Percentiles rank a stretch among this genome's conserved stretches.
phyloP scores from a whole-genome alignment of 2,888 invertebrate species.

The Andrena camellia region DNA sequence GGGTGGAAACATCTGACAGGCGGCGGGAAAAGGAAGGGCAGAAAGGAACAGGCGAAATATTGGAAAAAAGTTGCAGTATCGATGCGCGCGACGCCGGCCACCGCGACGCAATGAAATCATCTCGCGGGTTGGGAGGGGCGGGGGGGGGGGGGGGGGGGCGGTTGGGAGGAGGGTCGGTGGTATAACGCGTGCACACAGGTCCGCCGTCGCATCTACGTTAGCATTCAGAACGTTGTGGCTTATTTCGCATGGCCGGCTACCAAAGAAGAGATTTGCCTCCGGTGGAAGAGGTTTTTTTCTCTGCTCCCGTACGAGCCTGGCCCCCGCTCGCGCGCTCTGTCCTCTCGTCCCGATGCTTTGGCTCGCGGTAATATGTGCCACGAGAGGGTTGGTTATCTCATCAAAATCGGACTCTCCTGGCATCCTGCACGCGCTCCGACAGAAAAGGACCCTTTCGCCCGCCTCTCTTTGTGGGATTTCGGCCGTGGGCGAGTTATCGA shows the following conservation, averaged over 20 bases:
- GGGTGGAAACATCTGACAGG: neutral
- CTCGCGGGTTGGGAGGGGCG: constrained; percentile 49
- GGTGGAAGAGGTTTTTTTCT: constrained; percentile 75
- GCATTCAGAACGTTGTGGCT: constrained; percentile 84
- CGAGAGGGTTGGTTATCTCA: constrained; percentile 83
- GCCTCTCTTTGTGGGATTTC: constrained; percentile 83
- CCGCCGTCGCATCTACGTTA: constrained; percentile 80
- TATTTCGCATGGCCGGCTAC: constrained; percentile 84
- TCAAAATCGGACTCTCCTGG: constrained; percentile 81
- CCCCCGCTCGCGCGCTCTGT: constrained; percentile 7
- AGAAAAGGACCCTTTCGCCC: constrained; percentile 69
- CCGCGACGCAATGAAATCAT: constrained; percentile 59
- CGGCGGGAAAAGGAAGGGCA: neutral
- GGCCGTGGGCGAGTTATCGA: constrained; percentile 78
- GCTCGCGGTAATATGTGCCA: constrained; percentile 78
- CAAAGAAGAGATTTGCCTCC: constrained; percentile 85
- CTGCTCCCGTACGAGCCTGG: constrained; percentile 38
- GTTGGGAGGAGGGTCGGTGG: constrained; percentile 7
- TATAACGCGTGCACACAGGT: constrained; percentile 66
- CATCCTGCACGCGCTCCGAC: constrained; percentile 63
- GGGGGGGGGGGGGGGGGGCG: too few species aligned
- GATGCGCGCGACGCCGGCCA: constrained; percentile 42
- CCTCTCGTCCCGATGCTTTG: constrained; percentile 65
- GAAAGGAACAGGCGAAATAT: constrained; percentile 34
- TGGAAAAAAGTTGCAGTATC: constrained; percentile 43